A percentile compares a stretch with the other conserved stretches of the same genome.
Evolutionary conservation across 2,113 vertebrate species (phyloP).

Genomic region (Tyrannus savana): DNA sequence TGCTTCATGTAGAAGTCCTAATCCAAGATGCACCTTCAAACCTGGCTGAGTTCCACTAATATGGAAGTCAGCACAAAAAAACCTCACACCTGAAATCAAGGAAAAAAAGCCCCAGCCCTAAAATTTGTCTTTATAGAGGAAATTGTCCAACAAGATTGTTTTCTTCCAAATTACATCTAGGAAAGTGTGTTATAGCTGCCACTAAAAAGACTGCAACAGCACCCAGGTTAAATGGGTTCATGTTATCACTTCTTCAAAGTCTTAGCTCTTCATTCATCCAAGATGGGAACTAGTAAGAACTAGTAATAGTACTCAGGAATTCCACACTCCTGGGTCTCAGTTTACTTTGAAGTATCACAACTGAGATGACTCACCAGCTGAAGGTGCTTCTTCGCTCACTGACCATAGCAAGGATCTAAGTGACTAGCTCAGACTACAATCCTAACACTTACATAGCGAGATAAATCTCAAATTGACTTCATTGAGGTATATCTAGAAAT

Average conservation of each 20-base stretch:
- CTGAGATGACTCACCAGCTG: not conserved
- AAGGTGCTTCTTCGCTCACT: not conserved
- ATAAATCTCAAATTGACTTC: not conserved
- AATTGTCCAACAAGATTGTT: not conserved
- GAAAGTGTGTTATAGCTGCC: not conserved
- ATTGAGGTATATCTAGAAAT: not conserved
- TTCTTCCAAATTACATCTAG: not conserved
- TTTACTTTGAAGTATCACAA: not conserved
- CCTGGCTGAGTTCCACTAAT: not conserved
- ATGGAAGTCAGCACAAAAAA: not conserved
- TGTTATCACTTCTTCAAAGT: not conserved
- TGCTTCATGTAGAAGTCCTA: not conserved
- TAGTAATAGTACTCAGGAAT: not conserved
- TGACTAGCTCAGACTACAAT: not conserved
- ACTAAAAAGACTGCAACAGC: not conserved
- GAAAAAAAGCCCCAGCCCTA: rapidly evolving
- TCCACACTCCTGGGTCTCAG: not conserved
- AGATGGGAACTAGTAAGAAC: not conserved
- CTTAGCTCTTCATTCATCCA: not conserved
- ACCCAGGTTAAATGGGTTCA: not conserved
- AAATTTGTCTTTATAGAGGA: not conserved
- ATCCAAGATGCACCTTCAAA: not conserved
- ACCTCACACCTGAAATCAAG: not conserved
- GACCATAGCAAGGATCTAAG: not conserved
- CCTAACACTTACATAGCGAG: not conserved